Base-by-base conservation (phyloP, 2,797 vertebrate genomes). In the Pangasius macronema region DNA sequence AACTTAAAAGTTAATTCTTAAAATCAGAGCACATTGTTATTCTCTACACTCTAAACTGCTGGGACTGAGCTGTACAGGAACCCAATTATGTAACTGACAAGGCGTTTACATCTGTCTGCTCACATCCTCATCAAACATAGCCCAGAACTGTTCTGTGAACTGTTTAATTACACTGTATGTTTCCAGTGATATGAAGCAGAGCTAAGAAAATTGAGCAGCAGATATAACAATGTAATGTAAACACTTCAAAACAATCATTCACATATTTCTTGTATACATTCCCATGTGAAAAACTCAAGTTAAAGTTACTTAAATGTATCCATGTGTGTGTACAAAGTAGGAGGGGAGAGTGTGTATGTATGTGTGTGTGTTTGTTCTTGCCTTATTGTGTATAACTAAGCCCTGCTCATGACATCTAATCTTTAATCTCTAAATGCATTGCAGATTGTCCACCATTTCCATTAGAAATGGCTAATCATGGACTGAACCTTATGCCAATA, bases 1-100 rank as follows among this genome's bases (percentile, higher is more conserved):
- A 46, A 49, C 10, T 16, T 27, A 3, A 72, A 72, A 49, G 22
- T 18, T 18, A 18, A 55, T 18, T 53, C 39, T 53, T 3, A 20
- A 20, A n/a, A 49, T 30, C 49, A 53, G 16, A 57, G 30, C 33
- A 22, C 8, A 55, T 27, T 55, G 39, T 79, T 20, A 3, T 77
- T 10, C 3, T 72, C 24, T 63, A 39, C 33, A 24, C 33, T 42
- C 39, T 51, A 59, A 36, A 30, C 65, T 39, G n/a, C 55, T 36
- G 42, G 3, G 14, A 68, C 24, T 83, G 72, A 79, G 76, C 53
- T 55, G 39, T 86, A 87, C 79, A 83, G 49, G 36, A 84, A 81
- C 73, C 33, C 80, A 72, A 33, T 89, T 87, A 85, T 65, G 84
- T 89, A 88, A 88, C 57, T 53, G 42, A 79, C 77, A 88, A 63